Evolutionary conservation across 1,140 invertebrate species (phyloP).

Genomic region (Drosophila navojoa): DNA sequence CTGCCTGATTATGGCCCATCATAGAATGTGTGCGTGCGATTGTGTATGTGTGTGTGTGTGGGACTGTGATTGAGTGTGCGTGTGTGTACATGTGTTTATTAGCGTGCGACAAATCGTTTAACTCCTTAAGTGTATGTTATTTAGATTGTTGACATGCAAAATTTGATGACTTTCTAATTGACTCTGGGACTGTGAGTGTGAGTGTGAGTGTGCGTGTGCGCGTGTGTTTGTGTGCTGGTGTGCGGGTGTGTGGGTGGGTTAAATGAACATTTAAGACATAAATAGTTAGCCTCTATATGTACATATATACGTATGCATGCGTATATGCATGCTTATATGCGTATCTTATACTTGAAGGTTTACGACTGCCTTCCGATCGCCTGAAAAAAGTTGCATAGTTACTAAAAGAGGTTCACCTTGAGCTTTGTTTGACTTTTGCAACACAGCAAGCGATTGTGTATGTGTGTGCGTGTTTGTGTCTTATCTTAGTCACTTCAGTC

Average conservation of each 20-base stretch:
- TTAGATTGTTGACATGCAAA: conserved; percentile 25
- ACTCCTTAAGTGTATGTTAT: conserved; percentile 52
- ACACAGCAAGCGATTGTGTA: conserved; percentile 22
- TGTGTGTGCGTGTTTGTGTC: conserved; percentile 6
- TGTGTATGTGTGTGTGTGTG: conserved; percentile 12
- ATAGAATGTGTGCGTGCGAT: conserved; percentile 23
- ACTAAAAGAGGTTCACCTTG: conserved; percentile 50
- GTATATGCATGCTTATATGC: not conserved
- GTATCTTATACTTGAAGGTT: conserved; percentile 7
- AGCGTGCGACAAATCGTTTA: conserved; percentile 70
- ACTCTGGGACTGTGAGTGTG: not conserved
- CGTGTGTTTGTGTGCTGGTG: not conserved
- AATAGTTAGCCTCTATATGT: too few species aligned
- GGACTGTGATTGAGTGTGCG: conserved; percentile 16
- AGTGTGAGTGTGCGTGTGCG: not conserved
- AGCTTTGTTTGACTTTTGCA: conserved; percentile 52
- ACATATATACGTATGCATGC: not conserved
- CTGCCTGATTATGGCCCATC: conserved; percentile 41
- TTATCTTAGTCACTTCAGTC: conserved; percentile 19
- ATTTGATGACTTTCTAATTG: conserved; percentile 28
- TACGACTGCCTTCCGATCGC: conserved; percentile 9
- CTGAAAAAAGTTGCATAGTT: conserved; percentile 37
- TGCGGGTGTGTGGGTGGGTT: not conserved
- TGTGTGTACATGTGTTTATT: conserved; percentile 25
- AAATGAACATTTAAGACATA: too few species aligned